These are phyloP conservation scores for Oxystoma pomonae DNA, from an alignment of 2,888 invertebrate genomes.

Conservation along the genomic window DNA sequence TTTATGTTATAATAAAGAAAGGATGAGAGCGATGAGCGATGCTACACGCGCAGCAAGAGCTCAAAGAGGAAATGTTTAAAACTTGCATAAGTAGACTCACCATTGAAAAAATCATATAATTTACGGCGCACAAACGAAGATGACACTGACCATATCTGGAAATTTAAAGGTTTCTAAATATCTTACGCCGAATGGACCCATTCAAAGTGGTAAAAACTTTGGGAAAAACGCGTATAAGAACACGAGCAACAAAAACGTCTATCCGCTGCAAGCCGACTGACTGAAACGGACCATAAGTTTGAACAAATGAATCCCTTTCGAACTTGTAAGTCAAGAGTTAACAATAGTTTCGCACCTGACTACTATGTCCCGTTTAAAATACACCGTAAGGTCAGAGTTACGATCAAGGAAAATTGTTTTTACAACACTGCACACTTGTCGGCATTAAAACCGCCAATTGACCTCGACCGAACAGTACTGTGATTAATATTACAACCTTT, in stretches of 20 bases:
- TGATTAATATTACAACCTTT: too few species aligned
- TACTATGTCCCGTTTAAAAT: too few species aligned
- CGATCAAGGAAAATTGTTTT: too few species aligned
- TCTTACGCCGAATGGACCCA: neutral
- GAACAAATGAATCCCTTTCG: neutral
- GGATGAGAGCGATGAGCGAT: too few species aligned
- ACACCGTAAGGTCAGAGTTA: too few species aligned
- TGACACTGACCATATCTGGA: neutral
- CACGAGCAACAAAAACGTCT: neutral
- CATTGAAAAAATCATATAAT: neutral
- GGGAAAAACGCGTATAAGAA: neutral
- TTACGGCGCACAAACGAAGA: neutral
- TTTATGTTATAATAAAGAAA: too few species aligned
- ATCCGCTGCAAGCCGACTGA: neutral
- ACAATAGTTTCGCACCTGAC: too few species aligned
- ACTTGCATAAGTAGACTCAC: neutral
- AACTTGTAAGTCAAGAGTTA: neutral
- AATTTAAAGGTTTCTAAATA: neutral
- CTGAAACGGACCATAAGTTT: neutral
- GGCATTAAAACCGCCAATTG: too few species aligned
- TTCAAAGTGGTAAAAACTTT: neutral
- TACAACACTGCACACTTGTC: too few species aligned
- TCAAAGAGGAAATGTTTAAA: neutral
- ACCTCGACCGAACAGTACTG: too few species aligned
- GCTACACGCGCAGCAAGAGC: too few species aligned